Evolutionary conservation across 1,140 invertebrate genomes (phyloP), one percentile per base, ranked within the genome.

Genomic region (Drosophila teissieri): DNA sequence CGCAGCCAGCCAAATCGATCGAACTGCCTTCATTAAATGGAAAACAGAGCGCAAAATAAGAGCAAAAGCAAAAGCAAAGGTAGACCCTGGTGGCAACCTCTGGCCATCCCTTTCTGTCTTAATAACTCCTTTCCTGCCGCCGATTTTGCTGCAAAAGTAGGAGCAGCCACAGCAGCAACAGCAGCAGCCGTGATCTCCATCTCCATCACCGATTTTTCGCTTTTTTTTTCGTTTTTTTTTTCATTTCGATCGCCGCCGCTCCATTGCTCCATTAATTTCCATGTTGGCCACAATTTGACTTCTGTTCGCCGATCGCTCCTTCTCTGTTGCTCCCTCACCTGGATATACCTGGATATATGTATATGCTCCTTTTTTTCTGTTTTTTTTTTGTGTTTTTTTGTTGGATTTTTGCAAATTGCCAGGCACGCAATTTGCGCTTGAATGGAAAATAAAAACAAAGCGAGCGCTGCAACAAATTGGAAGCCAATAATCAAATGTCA

Each of bases 401-500:
- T 82, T 83, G 65, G 73, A 80, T 85, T 85, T 77, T 85, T 67
- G 67, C 73, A 68, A 49, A 84, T 84, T 84, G 81, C 81, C 56
- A 74, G 77, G 61, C 86, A 88, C 79, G 84, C 84, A 88, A 88
- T 86, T 86, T 86, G 83, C 58, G 74, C 67, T 73, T 48, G 54
- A 68, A 75, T 51, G 58, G 46, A 67, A 44, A 49, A 44, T 24
- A 72, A 10, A 64, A 70, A 58, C 36, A 34, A 78, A 42, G 19
- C 19, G 19, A 42, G 19, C 90, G 77, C 86, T 90, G 78, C 80
- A 90, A 78, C 78, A 89, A 80, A 90, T 90, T 90, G 91, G 91
- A 92, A 92, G 91, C 90, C 91, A 91, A 91, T 91, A 92, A 92
- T 91, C 88, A 91, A 91, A 91, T 91, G 88, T 91, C 86, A 92